Base-by-base conservation (phyloP, 35 echinoderm and acorn worm genomes). In the Acanthaster planci region DNA sequence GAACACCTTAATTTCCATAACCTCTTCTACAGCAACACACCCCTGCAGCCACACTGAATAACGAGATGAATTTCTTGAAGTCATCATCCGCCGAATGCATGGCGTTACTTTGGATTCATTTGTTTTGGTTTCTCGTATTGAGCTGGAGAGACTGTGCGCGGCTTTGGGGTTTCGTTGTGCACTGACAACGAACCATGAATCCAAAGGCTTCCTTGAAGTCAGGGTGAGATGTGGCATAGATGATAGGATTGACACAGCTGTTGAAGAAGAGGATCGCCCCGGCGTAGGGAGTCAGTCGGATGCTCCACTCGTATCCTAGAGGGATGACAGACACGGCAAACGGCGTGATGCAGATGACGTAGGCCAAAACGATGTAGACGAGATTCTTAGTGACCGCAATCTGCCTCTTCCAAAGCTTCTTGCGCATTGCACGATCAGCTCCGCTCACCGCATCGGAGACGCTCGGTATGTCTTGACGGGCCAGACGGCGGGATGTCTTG, bases 381-480 rank as follows among this genome's bases (percentile, higher is more conserved):
- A 92, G 42, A 76, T 92, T 92, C 51, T 92, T 92, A 29, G 90
- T 92, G 39, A 92, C 78, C 40, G 79, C 72, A 1, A 92, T 57
- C 32, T 92, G 84, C 34, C 84, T 54, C 38, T 85, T 72, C 64
- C 64, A 72, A 35, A 39, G 56, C 68, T 23, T 86, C 75, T 44
- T 26, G 51, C 19, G 53, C 36, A n/a, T 32, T 37, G 29, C 55
- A 19, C 27, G 52, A 10, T 34, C 34, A 8, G 64, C 15, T 34
- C 64, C 64, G 9, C 64, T 72, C 4, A 72, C 23, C 29, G 14
- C 34, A 0, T 10, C 64, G 3, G 64, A 72, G 18, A 72, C 64
- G 7, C 26, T 31, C 0, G 64, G 2, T 14, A 34, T 72, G n/a
- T 72, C 64, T 26, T 26, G 26, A 14, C 64, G 19, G 9, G 80